Conservation (phyloP, 2,797 vertebrate genomes). For the Falco concolor region DNA sequence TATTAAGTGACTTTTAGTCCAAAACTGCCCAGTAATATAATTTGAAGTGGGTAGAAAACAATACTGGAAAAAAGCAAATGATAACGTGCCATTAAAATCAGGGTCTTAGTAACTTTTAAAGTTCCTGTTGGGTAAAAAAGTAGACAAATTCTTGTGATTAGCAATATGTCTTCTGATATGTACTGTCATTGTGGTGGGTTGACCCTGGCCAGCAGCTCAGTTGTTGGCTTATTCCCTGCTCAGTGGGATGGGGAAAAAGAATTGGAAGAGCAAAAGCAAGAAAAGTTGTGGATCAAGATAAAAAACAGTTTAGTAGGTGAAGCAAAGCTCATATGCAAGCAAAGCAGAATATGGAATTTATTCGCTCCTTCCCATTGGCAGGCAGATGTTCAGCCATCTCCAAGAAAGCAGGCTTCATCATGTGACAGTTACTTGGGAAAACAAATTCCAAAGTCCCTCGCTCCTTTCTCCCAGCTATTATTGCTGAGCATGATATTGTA, state of each 20-base stretch:
- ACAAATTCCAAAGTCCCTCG: fast-evolving
- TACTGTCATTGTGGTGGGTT: background rate
- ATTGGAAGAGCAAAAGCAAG: background rate
- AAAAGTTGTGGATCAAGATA: background rate
- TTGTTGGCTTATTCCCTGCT: background rate
- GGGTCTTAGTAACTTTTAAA: background rate
- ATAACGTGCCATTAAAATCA: background rate
- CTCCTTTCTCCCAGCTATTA: background rate
- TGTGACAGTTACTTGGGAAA: too few species aligned
- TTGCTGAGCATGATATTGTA: background rate
- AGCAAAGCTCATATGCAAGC: background rate
- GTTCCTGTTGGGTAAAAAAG: background rate
- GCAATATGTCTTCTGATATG: background rate
- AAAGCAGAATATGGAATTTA: background rate
- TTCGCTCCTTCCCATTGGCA: background rate
- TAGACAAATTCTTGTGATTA: background rate
- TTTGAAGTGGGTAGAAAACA: background rate
- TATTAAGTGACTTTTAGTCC: background rate
- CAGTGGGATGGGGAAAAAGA: background rate
- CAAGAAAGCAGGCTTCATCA: too few species aligned
- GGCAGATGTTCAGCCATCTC: too few species aligned
- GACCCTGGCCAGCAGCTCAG: background rate
- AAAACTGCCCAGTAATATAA: background rate
- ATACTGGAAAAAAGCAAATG: background rate
- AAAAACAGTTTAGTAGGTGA: background rate